Base-by-base conservation (phyloP, 2,888 invertebrate genomes). In the Drosophila formosana region DNA sequence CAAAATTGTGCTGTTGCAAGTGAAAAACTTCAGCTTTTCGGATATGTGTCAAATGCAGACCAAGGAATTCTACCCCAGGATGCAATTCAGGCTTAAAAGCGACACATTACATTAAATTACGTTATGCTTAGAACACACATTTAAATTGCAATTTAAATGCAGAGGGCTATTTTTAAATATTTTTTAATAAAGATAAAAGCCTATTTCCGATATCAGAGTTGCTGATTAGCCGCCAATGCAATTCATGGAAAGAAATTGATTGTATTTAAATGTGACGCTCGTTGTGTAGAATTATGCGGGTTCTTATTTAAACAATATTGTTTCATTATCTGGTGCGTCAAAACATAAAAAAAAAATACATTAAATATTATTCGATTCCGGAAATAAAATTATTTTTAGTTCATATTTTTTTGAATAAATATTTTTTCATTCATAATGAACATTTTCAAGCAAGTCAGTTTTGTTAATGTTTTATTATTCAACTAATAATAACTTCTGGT, bases 1-100 rank as follows among this genome's bases (percentile, higher is more conserved):
- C 47, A 52, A 66, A 74, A 63, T 81, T 78, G 18, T 74, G 66
- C 74, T 53, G 63, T 51, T 66, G 69, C 66, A 52, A 66, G 75
- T 56, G 57, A 53, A 65, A 75, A 79, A 65, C 62, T 72, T 71
- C 61, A 47, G 63, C 58, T 61, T 46, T 60, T 53, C 6, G 63
- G 66, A 76, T 73, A 76, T 73, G 76, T 77, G 76, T 76, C 76
- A 76, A 66, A 64, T 61, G 63, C 76, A 75, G 67, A 47, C 49
- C 49, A 56, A 63, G 39, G 56, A 71, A 62, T 66, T 53, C 11
- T 53, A 47, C 23, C 18, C 53, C 37, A 73, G 73, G 74, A 74
- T 65, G 73, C 69, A 69, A 46, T 53, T 30, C 41, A 39, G 52
- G 28, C 68, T 49, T 64, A 73, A 71, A 56, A 58, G 30, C 66